Conservation (phyloP, 2,797 vertebrate species). For the Oreochromis mossambicus region DNA sequence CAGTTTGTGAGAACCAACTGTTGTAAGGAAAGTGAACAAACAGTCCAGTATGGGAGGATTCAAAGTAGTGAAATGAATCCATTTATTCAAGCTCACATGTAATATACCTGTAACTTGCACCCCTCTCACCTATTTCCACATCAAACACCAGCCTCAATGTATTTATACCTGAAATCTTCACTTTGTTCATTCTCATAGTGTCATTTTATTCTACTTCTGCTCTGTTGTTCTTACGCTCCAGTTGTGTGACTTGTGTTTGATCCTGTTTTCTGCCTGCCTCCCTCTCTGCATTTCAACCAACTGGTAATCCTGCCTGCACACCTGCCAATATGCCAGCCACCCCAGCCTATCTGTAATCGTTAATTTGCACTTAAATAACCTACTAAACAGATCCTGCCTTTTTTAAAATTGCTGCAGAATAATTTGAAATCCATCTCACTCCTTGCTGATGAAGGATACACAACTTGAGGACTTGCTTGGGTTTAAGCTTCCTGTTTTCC, state of each 20-base stretch:
- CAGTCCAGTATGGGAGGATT: neutral
- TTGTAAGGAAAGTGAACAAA: neutral
- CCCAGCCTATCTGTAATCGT: neutral
- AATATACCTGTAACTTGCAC: neutral
- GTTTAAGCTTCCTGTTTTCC: neutral
- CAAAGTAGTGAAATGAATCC: neutral
- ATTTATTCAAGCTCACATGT: neutral
- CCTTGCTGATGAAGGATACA: neutral
- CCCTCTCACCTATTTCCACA: neutral
- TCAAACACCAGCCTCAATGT: neutral
- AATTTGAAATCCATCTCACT: neutral
- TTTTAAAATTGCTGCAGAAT: neutral
- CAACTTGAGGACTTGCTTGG: neutral
- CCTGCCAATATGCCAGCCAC: neutral
- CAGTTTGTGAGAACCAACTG: neutral
- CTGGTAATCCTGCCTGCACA: neutral
- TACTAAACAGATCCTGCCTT: neutral
- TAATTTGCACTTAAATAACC: neutral
- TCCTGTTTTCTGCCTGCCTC: neutral
- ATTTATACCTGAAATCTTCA: neutral
- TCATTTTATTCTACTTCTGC: neutral
- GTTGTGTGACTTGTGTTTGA: fast-evolving
- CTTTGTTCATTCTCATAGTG: neutral
- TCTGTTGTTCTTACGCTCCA: neutral
- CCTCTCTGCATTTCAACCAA: neutral